phyloP scores from a whole-genome alignment of 2,113 vertebrate species.

The Pongo pygmaeus region DNA sequence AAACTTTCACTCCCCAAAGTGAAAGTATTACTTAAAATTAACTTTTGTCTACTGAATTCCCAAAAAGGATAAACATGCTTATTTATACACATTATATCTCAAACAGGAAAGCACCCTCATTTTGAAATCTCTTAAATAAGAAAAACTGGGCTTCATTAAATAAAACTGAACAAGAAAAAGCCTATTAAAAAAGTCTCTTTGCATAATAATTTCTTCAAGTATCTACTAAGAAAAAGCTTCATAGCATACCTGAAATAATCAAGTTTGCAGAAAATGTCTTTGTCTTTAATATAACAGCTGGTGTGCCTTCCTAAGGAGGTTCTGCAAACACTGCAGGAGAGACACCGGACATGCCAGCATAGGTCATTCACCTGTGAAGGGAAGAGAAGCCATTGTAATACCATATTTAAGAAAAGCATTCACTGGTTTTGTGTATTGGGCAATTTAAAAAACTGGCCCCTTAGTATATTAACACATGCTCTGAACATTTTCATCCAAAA shows the following conservation, averaged over 20 bases:
- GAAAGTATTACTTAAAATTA: neutral
- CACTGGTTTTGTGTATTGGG: neutral
- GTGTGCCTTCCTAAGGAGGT: slow-evolving; percentile 95
- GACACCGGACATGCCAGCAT: slow-evolving; percentile 98
- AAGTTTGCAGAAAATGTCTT: slow-evolving; percentile 98
- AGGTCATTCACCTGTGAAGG: slow-evolving; percentile 93
- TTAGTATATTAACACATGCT: neutral
- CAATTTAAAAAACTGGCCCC: neutral
- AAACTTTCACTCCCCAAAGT: neutral
- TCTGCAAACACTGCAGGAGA: slow-evolving; percentile 97
- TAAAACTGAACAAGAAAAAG: slow-evolving; percentile 13
- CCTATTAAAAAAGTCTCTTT: neutral
- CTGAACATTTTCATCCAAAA: neutral
- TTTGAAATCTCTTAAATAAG: neutral
- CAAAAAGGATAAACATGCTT: neutral
- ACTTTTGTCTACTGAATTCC: neutral
- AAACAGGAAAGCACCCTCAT: neutral
- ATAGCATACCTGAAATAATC: slow-evolving; percentile 96
- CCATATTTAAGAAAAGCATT: neutral
- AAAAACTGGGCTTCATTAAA: neutral
- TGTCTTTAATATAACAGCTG: slow-evolving; percentile 99
- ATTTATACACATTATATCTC: neutral
- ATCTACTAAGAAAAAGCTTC: neutral
- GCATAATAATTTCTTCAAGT: neutral
- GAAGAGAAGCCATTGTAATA: neutral